Conservation (phyloP, 2,797 vertebrate genomes). For the Ctenosaura bakeri region DNA sequence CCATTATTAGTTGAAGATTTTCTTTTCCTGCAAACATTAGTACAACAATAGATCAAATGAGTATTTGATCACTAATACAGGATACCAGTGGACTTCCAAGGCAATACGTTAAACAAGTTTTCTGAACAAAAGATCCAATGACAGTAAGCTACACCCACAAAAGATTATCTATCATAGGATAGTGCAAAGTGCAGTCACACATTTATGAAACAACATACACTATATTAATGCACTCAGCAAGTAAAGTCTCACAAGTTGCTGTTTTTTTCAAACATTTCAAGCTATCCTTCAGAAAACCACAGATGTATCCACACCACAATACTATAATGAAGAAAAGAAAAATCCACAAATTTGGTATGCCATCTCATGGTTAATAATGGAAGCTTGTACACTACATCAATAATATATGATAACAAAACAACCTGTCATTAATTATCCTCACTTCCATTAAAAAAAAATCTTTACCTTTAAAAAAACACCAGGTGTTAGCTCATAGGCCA, state of each 20-base stretch:
- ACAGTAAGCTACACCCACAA: neutral
- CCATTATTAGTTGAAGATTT: neutral
- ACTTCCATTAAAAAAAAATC: conserved; percentile 29
- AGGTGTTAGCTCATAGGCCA: accelerated
- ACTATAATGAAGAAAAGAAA: neutral
- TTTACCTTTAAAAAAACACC: neutral
- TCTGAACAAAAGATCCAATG: neutral
- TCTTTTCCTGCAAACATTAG: neutral
- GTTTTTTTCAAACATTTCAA: neutral
- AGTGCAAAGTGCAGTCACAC: neutral
- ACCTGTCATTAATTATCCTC: neutral
- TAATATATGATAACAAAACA: neutral
- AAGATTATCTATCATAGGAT: neutral
- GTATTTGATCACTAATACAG: neutral
- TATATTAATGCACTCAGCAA: neutral
- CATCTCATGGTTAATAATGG: neutral
- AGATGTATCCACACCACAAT: neutral
- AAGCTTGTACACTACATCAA: neutral
- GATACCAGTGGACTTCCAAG: neutral
- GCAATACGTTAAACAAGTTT: neutral
- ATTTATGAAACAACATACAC: conserved; percentile 48
- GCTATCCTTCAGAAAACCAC: neutral
- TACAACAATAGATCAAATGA: neutral
- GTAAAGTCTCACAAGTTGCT: neutral
- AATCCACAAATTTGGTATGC: neutral